Percentiles rank a stretch among this genome's conserved stretches.
phyloP scores from a whole-genome alignment of 2,113 vertebrate genomes.

The Ceyx cyanopectus region DNA sequence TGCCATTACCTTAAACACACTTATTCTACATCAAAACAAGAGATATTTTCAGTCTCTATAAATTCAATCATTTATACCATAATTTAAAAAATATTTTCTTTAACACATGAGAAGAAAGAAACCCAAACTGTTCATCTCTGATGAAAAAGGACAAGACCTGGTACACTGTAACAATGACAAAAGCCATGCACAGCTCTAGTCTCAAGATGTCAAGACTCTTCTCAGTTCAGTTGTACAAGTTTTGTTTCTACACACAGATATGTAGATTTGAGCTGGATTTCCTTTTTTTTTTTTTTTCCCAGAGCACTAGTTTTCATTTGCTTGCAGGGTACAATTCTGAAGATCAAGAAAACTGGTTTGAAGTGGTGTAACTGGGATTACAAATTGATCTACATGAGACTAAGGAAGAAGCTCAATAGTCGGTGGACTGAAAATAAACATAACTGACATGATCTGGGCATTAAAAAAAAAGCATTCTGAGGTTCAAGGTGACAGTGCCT shows the following conservation, averaged over 20 bases:
- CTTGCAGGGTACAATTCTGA: neutral
- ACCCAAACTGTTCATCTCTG: neutral
- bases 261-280: neutral
- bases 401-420: neutral
- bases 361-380: neutral
- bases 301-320: neutral
- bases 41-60: neutral
- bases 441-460: neutral
- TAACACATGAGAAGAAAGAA: neutral
- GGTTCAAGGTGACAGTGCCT: neutral
- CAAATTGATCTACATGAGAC: neutral
- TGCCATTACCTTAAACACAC: neutral
- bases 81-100: neutral
- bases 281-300: too few species aligned
- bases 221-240: neutral
- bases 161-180: neutral
- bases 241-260: neutral
- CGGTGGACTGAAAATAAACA: neutral
- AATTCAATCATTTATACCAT: neutral
- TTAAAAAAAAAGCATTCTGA: neutral
- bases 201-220: neutral
- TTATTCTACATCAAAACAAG: neutral
- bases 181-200: neutral
- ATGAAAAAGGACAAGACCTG: neutral
- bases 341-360: neutral